Base-by-base conservation (phyloP, 1,140 invertebrate species). In the Drosophila lacertosa region DNA sequence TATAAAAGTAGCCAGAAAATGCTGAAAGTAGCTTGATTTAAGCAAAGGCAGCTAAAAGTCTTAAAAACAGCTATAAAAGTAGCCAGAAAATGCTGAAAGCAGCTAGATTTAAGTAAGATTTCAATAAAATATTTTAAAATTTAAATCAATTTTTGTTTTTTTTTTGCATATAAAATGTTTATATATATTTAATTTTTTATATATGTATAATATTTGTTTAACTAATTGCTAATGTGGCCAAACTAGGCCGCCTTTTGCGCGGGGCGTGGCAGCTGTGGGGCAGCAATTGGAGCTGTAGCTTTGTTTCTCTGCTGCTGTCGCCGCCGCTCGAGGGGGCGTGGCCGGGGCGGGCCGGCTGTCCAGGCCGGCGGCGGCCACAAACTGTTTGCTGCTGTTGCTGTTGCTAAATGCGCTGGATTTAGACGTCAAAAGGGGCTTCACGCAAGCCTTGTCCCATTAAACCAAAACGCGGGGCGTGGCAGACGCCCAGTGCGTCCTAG, bases 401-500 rank as follows among this genome's bases (percentile, higher is more conserved):
- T 18, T 69, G 29, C 51, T 47, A 42, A 59, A 60, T 74, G 68
- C 48, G 68, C n/a, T n/a, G 44, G 63, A 83, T 83, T 83, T 80
- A 80, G 80, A 84, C 77, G 68, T 84, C 73, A 80, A 64, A 60
- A 53, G 54, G 44, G 22, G 59, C 67, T 73, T 48, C 9, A 45
- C 24, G 44, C 39, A 58, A 65, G 55, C 62, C 72, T 75, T 69
- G 77, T 67, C 73, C 76, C 81, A 53, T 67, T 65, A 48, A 77
- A 74, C 82, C 82, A 81, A 89, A 82, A 79, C 77, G 70, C 74
- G 81, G 74, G 74, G 82, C 82, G 75, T 74, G 37, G 55, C 62
- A 33, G 4, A 15, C n/a, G 13, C 15, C n/a, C 3, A 1, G 5
- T 3, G 9, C 16, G 2, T 13, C 20, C 77, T 91, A 91, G 65